Conservation (phyloP, 2,888 invertebrate species). For the Heteromurus nitidus region DNA sequence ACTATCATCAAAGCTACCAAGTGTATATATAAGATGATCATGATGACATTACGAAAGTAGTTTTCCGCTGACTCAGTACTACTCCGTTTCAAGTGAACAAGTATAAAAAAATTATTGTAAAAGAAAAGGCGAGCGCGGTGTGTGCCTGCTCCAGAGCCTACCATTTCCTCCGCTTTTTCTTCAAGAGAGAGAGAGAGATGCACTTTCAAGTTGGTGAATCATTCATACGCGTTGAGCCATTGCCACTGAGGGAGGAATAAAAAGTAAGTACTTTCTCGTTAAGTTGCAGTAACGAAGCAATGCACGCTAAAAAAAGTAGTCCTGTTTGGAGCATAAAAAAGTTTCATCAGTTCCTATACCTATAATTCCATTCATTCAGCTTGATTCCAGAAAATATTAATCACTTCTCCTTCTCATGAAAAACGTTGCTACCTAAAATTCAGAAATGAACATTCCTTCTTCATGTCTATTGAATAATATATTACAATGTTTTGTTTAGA, state of each 20-base stretch:
- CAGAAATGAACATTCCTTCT: background rate
- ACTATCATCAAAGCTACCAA: constrained; percentile 13
- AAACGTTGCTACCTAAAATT: background rate
- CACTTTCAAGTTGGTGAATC: background rate
- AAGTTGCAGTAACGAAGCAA: background rate
- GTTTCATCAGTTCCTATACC: background rate
- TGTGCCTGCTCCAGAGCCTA: too few species aligned
- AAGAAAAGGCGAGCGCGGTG: too few species aligned
- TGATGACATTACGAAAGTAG: constrained; percentile 41
- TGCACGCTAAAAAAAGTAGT: background rate
- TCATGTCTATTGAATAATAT: too few species aligned
- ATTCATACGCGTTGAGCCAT: background rate
- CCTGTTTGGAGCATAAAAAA: background rate
- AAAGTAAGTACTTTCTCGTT: background rate
- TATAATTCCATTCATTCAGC: background rate
- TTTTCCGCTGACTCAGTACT: constrained; percentile 52
- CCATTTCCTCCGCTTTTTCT: background rate
- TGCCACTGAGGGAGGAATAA: background rate
- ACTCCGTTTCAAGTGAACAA: background rate
- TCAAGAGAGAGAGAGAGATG: background rate
- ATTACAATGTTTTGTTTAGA: too few species aligned
- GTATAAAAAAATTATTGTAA: background rate
- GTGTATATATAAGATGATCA: constrained; percentile 38
- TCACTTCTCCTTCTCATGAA: background rate
- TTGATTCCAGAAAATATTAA: background rate